phyloP scores from a whole-genome alignment of 1,140 invertebrate species.

The Anthonomus grandis region DNA sequence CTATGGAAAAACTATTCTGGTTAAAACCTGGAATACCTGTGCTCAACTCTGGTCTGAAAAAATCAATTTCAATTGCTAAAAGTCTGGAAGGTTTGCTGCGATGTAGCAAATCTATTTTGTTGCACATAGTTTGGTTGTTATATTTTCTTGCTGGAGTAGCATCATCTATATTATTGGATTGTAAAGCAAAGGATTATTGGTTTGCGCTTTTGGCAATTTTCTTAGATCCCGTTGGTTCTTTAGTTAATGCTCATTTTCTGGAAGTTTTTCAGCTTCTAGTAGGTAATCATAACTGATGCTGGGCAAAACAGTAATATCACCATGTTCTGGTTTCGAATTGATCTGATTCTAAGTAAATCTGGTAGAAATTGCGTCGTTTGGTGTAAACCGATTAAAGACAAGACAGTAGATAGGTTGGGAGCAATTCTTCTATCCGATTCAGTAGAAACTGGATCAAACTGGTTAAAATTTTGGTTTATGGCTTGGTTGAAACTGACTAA shows the following conservation, averaged over 20 bases:
- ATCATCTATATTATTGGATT: too few species aligned
- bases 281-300: slow-evolving; percentile 49
- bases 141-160: too few species aligned
- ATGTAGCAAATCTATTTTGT: too few species aligned
- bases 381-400: slow-evolving; percentile 11
- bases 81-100: too few species aligned
- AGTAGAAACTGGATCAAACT: slow-evolving; percentile 22
- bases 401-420: slow-evolving; percentile 15
- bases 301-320: slow-evolving; percentile 49
- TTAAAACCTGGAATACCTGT: slow-evolving; percentile 47
- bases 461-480: slow-evolving; percentile 19
- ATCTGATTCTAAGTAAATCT: neutral
- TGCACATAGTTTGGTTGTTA: too few species aligned
- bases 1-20: slow-evolving; percentile 29
- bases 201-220: too few species aligned
- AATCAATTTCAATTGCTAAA: slow-evolving; percentile 41
- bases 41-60: slow-evolving; percentile 51
- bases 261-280: slow-evolving; percentile 32
- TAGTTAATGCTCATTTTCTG: slow-evolving; percentile 41
- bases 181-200: too few species aligned
- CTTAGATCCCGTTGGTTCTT: slow-evolving; percentile 39
- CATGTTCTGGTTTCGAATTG: neutral
- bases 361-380: slow-evolving; percentile 7
- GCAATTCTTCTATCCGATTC: slow-evolving; percentile 17
- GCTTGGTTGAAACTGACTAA: slow-evolving; percentile 13